Evolutionary conservation across 1,140 invertebrate genomes (phyloP).

Genomic region (Bombus superbus): DNA sequence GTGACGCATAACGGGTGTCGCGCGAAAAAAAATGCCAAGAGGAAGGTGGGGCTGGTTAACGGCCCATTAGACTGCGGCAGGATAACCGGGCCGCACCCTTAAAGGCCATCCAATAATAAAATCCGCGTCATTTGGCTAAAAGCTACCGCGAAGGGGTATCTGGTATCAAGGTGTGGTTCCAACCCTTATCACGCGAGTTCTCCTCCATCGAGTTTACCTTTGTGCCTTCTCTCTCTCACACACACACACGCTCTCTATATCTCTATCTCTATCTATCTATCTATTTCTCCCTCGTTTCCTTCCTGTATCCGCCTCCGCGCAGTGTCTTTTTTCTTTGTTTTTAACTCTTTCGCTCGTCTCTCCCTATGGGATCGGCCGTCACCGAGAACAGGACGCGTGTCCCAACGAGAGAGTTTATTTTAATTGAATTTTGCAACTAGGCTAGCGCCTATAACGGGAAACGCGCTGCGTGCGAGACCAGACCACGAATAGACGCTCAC

Average conservation of each 20-base stretch:
- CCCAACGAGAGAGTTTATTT: slow-evolving; percentile 71
- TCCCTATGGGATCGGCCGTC: slow-evolving; percentile 6
- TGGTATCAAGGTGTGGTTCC: slow-evolving; percentile 77
- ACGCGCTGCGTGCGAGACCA: slow-evolving; percentile 65
- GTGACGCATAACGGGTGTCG: slow-evolving; percentile 37
- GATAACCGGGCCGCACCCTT: slow-evolving; percentile 67
- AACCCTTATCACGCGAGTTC: slow-evolving; percentile 78
- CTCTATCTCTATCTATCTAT: not conserved
- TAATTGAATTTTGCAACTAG: slow-evolving; percentile 81
- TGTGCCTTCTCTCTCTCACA: not conserved
- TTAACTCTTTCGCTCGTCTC: not conserved
- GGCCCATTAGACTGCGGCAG: slow-evolving; percentile 65
- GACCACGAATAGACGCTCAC: slow-evolving; percentile 69
- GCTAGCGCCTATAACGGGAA: slow-evolving; percentile 77
- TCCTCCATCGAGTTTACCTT: slow-evolving; percentile 16
- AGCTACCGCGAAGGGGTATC: slow-evolving; percentile 74
- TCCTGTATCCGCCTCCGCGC: not conserved
- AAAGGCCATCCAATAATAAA: slow-evolving; percentile 78
- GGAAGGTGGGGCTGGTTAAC: slow-evolving; percentile 72
- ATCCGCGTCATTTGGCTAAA: slow-evolving; percentile 81
- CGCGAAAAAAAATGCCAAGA: slow-evolving; percentile 33
- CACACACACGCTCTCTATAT: not conserved
- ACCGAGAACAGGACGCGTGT: slow-evolving; percentile 30
- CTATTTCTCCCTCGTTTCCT: slow-evolving; percentile 1
- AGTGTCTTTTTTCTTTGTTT: not conserved